phyloP scores from a whole-genome alignment of 2,113 vertebrate species.

The Sterna hirundo region DNA sequence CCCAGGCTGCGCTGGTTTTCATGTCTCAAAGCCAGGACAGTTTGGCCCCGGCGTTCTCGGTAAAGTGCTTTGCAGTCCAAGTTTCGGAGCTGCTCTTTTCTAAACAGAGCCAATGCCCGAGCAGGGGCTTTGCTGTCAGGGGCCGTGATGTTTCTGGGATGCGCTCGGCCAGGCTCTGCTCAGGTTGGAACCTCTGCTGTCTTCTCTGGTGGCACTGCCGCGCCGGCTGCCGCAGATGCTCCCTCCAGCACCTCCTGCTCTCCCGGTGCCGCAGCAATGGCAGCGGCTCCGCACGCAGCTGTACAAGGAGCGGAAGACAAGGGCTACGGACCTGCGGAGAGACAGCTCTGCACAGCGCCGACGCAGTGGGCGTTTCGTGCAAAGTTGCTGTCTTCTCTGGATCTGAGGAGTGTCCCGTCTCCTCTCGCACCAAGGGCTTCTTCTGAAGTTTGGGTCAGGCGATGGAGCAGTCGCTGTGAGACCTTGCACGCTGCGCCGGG shows the following conservation, averaged over 20 bases:
- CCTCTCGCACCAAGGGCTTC: neutral
- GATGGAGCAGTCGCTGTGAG: too few species aligned
- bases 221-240: neutral
- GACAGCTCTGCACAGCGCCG: neutral
- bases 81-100: neutral
- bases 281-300: neutral
- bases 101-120: neutral
- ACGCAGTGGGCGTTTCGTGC: neutral
- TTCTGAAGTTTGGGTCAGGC: neutral
- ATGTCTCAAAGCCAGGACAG: neutral
- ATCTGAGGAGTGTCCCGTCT: neutral
- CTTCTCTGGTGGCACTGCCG: neutral
- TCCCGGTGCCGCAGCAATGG: accelerated
- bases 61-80: neutral
- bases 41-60: neutral
- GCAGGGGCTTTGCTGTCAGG: neutral
- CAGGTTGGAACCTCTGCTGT: too few species aligned
- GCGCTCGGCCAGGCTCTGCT: neutral
- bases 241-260: neutral
- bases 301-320: neutral
- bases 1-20: neutral
- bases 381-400: too few species aligned
- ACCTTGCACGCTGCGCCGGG: accelerated
- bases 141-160: neutral
- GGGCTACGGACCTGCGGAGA: neutral